These are phyloP conservation scores for Diploptera punctata DNA, from an alignment of 2,888 invertebrate genomes.

Conservation along the genomic window DNA sequence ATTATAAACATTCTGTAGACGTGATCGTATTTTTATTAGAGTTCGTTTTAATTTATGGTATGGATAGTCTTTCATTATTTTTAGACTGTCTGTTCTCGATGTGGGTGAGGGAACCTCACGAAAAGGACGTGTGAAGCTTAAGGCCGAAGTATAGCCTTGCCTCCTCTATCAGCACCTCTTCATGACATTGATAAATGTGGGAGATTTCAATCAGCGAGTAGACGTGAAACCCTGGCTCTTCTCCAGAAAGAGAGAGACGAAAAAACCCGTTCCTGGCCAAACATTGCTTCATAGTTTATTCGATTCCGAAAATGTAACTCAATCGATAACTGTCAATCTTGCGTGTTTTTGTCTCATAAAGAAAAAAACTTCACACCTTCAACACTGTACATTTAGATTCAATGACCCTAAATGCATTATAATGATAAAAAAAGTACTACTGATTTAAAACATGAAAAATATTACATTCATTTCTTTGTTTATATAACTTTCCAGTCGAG, in stretches of 20 bases:
- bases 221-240: not conserved
- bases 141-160: not conserved
- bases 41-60: too few species aligned
- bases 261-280: too few species aligned
- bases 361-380: constrained; percentile 16
- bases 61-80: too few species aligned
- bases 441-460: too few species aligned
- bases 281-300: not conserved
- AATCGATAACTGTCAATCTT: constrained; percentile 23
- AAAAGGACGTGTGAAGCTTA: too few species aligned
- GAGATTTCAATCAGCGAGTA: constrained; percentile 16
- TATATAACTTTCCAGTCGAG: too few species aligned
- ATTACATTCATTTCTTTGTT: too few species aligned
- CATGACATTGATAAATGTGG: constrained; percentile 19
- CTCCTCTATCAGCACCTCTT: not conserved
- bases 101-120: not conserved
- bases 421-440: too few species aligned
- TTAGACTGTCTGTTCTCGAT: not conserved
- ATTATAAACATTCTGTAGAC: too few species aligned
- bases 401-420: constrained; percentile 20
- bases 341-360: constrained; percentile 14
- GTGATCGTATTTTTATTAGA: too few species aligned
- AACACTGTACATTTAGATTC: not conserved
- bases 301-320: constrained; percentile 4
- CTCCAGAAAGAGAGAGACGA: too few species aligned